Base-by-base conservation (phyloP, 2,888 invertebrate species). In the Pristionchus mayeri region DNA sequence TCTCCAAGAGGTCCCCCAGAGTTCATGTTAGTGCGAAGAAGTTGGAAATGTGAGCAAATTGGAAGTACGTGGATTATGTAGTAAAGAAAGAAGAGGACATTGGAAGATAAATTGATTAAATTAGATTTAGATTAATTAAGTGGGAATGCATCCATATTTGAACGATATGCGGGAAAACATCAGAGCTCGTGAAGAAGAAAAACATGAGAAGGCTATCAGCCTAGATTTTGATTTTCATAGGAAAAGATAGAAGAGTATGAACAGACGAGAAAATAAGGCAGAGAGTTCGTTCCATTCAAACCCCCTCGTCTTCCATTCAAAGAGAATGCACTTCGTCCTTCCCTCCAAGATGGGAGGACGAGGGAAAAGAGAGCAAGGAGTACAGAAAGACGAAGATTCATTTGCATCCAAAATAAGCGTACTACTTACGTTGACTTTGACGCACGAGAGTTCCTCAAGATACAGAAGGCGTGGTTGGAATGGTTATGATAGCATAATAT, bases 321-420 rank as follows among this genome's bases (percentile, higher is more conserved):
- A 63, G 67, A 67, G 67, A 67, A 37, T 67, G 34, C 67, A 34
- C 67, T 67, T 37, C 67, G 37, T 67, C 37, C 67, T 37, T 37
- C 67, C 37, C 27, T 67, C 67, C 34, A 67, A 37, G 37, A 30
- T 16, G 27, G 21, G 37, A 37, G 67, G 21, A 21, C 21, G 37
- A 37, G 37, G 21, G 37, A 7, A 67, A 21, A 9, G 67, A 21
- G 67, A 13, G 18, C 27, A 67, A 67, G 37, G 67, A 9, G 7
- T 9, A 67, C 13, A 27, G 57, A 37, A 21, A 37, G 21, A 37
- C 16, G 37, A 21, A 18, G 67, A 37, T 37, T 37, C 67, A 67
- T 67, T 67, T 67, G 67, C 67, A 67, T 67, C 67, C 67, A 67
- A 67, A 67, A 67, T 37, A 67, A 37, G 24, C n/a, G n/a, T n/a